Conservation (phyloP, 2,888 invertebrate genomes). For the Caenorhabditis angaria region DNA sequence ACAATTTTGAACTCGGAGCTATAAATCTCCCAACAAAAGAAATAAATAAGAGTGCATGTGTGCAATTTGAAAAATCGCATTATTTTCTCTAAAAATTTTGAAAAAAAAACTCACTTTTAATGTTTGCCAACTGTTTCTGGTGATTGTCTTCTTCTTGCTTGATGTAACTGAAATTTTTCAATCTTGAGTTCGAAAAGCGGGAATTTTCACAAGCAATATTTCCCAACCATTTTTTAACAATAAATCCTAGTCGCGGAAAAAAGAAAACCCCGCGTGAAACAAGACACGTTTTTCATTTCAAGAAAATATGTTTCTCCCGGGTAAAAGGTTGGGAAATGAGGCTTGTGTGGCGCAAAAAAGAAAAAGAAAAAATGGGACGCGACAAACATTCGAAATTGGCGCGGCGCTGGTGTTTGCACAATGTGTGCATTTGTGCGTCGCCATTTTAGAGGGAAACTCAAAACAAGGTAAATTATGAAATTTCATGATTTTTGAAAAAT, state of each 20-base stretch:
- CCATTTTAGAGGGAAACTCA: background rate
- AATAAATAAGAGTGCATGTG: background rate
- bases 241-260: background rate
- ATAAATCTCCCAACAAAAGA: background rate
- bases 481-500: background rate
- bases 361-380: slow-evolving; percentile 2
- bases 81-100: background rate
- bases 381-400: slow-evolving; percentile 22
- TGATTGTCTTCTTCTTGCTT: background rate
- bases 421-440: slow-evolving; percentile 23
- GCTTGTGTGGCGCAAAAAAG: background rate
- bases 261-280: background rate
- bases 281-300: too few species aligned
- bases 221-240: too few species aligned
- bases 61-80: background rate
- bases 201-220: too few species aligned
- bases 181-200: slow-evolving; percentile 11
- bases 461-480: background rate
- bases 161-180: slow-evolving; percentile 26
- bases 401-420: slow-evolving; percentile 15
- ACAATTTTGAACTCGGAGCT: background rate
- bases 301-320: background rate
- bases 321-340: background rate
- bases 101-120: background rate
- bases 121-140: background rate